phyloP scores from a whole-genome alignment of 2,888 invertebrate genomes.

The Tubiluchus corallicola region DNA sequence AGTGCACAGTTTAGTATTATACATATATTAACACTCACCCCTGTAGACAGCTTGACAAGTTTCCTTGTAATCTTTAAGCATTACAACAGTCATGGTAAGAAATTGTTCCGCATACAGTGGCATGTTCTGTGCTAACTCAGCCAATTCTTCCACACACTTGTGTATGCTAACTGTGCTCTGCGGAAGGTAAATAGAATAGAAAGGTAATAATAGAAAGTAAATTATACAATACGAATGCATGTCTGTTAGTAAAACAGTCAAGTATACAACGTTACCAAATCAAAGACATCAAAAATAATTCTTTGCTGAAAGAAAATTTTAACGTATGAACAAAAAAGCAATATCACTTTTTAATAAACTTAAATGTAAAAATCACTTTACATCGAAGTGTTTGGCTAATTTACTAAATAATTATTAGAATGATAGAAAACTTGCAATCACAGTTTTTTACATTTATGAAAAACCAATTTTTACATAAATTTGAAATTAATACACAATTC shows the following conservation, averaged over 20 bases:
- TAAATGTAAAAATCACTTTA: too few relatives aligned
- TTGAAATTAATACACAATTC: too few relatives aligned
- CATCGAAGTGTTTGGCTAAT: too few relatives aligned
- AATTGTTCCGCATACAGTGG: conserved; percentile 56
- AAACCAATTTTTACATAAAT: conserved; percentile 4
- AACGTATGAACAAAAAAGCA: too few relatives aligned
- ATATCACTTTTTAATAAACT: too few relatives aligned
- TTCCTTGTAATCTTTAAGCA: conserved; percentile 51
- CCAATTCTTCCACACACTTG: conserved; percentile 44
- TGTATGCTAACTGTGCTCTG: conserved; percentile 54
- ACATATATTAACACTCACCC: too few relatives aligned
- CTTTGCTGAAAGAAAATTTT: too few relatives aligned
- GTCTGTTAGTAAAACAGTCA: conserved; percentile 5
- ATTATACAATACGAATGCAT: conserved; percentile 9
- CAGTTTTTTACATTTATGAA: conserved; percentile 4
- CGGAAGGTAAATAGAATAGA: conserved; percentile 17
- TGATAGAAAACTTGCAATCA: too few relatives aligned
- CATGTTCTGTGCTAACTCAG: conserved; percentile 45
- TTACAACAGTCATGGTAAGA: conserved; percentile 47
- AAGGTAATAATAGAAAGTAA: not conserved
- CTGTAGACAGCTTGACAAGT: conserved; percentile 52
- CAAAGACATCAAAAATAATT: too few relatives aligned
- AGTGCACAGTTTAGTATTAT: too few relatives aligned
- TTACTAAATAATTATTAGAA: too few relatives aligned
- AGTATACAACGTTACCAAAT: conserved; percentile 4